Percentiles rank a stretch among this genome's conserved stretches.
phyloP scores from a whole-genome alignment of 2,113 vertebrate species.

The Setophaga kirtlandii region DNA sequence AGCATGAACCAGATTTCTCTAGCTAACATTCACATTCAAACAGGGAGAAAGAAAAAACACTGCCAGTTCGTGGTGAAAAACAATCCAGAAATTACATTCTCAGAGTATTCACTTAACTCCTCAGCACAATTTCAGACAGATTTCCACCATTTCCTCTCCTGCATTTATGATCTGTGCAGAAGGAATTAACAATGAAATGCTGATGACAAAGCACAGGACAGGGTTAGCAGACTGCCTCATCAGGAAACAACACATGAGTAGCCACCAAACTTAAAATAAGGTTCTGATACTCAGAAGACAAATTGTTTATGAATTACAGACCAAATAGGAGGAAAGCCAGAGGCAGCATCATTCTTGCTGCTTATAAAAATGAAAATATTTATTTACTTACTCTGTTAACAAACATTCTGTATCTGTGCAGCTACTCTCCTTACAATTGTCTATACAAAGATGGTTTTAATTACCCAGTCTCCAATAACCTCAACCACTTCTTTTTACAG shows the following conservation, averaged over 20 bases:
- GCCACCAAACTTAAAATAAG: not conserved
- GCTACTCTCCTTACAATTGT: not conserved
- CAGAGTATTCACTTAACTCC: not conserved
- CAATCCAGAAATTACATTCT: not conserved
- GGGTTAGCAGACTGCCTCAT: not conserved
- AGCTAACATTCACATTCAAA: not conserved
- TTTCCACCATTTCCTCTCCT: not conserved
- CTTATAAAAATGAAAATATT: not conserved
- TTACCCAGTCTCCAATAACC: not conserved
- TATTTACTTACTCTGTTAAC: not conserved
- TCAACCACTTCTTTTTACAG: not conserved
- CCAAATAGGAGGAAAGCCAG: not conserved
- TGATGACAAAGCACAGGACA: not conserved
- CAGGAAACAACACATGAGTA: not conserved
- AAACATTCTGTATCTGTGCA: not conserved
- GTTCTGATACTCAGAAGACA: not conserved
- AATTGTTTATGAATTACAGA: not conserved
- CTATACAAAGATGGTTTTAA: not conserved
- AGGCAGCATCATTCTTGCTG: not conserved
- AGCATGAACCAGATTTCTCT: not conserved
- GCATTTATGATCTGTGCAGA: not conserved
- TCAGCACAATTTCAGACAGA: not conserved
- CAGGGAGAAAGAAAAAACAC: not conserved
- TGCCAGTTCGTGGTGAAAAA: not conserved
- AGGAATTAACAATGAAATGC: not conserved